A percentile compares a stretch with the other conserved stretches of the same genome.
These are phyloP conservation scores for Crotalus tigris DNA, from an alignment of 2,113 vertebrate genomes.

Conservation along the genomic window DNA sequence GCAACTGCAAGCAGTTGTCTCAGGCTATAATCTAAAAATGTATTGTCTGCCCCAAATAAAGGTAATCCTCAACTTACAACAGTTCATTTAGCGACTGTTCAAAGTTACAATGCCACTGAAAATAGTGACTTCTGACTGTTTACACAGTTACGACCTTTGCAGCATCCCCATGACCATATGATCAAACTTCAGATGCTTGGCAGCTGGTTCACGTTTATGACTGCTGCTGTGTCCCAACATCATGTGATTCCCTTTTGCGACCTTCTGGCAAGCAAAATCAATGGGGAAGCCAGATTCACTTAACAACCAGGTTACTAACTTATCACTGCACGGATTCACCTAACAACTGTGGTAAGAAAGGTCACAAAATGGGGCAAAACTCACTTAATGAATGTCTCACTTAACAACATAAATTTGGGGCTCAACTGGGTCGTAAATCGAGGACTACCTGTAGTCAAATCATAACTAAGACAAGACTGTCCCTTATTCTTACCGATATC, in stretches of 20 bases:
- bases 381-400: background rate
- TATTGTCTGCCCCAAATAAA: background rate
- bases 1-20: background rate
- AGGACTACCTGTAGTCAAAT: background rate
- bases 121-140: background rate
- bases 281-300: background rate
- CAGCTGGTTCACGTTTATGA: background rate
- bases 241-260: background rate
- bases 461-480: background rate
- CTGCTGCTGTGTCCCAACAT: background rate
- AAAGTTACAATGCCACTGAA: background rate
- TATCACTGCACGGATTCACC: background rate
- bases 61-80: background rate
- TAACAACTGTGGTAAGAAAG: background rate
- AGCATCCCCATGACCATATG: background rate
- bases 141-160: background rate
- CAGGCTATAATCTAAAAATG: background rate
- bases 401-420: background rate
- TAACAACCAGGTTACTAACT: background rate
- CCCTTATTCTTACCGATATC: slow-evolving; percentile 79
- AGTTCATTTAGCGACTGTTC: background rate
- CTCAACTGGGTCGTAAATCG: background rate
- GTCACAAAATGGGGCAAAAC: background rate
- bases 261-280: background rate
- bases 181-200: background rate